Base-by-base conservation (phyloP, 2,888 invertebrate species). In the Acrocera orbiculus region DNA sequence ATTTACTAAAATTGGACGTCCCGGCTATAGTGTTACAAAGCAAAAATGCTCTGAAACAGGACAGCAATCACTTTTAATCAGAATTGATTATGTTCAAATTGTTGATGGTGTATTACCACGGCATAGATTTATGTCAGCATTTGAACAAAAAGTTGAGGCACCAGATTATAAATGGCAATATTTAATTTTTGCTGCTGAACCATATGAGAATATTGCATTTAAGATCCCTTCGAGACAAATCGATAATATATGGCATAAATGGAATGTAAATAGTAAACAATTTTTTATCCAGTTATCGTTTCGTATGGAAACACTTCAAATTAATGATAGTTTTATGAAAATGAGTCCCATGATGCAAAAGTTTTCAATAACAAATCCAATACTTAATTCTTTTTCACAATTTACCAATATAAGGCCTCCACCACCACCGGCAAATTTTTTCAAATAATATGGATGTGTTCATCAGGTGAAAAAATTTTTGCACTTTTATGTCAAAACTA, bases 81-180 rank as follows among this genome's bases (percentile, higher is more conserved):
- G 93, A 66, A 81, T 86, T 44, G 85, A 85, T 61, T 85, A 85
- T 60, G 83, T 82, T 44, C 87, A 89, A 69, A 82, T 83, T 48
- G 75, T 79, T 22, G 83, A 85, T 52, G 70, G 71, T 48, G 75
- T 85, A 9, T 66, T 73, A 54, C 93, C 95, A 44, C 72, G 89
- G 24, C 92, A 93, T 56, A 72, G 93, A 41, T 95, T 95, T 54
- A 95, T 95, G 95, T 92, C 93, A 8, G 93, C 93, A 10, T 95
- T 95, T 62, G 95, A 95, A 61, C 95, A 95, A 60, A 83, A 86
- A 59, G 81, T 92, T 38, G 92, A 95, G 55, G 92, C 93, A 2
- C 93, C 93, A 50, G 93, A 95, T 58, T 82, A 89, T 51, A 85
- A 86, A 55, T 95, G 93, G 92, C 95, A 95, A 58, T 95, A 95